These are phyloP conservation scores for Mythimna lalbum DNA, from an alignment of 2,888 invertebrate genomes.

Conservation along the genomic window DNA sequence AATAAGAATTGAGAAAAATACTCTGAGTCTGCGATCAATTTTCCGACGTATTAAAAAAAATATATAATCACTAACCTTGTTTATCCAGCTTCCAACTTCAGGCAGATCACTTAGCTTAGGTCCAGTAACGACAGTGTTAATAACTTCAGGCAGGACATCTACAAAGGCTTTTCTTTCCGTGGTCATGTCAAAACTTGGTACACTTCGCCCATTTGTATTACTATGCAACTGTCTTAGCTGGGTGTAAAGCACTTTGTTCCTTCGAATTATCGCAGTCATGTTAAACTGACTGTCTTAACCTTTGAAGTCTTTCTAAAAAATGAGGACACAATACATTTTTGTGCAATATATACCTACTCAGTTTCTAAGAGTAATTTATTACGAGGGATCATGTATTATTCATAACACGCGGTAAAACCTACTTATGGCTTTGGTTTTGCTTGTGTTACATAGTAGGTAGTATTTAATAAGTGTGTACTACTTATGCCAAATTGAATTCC, in stretches of 20 bases:
- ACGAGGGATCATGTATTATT: background rate
- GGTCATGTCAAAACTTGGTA: slow-evolving; percentile 21
- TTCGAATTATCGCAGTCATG: slow-evolving; percentile 25
- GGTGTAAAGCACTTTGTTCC: background rate
- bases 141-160: slow-evolving; percentile 32
- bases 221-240: slow-evolving; percentile 30
- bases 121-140: slow-evolving; percentile 33
- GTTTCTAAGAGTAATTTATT: background rate
- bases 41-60: background rate
- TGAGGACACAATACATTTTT: background rate
- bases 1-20: background rate
- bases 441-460: no score
- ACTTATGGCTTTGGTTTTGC: background rate
- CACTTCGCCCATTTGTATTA: background rate
- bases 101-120: slow-evolving; percentile 39
- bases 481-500: no score
- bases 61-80: slow-evolving; percentile 39
- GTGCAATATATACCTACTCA: background rate
- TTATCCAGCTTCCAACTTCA: slow-evolving; percentile 39
- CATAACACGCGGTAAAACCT: background rate
- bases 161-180: slow-evolving; percentile 32
- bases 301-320: background rate
- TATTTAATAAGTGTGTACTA: no score
- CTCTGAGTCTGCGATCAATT: background rate
- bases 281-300: background rate